Evolutionary conservation across 2,888 invertebrate genomes (phyloP), one percentile per base, ranked within the genome.

Genomic region (Peribatodes rhomboidaria): DNA sequence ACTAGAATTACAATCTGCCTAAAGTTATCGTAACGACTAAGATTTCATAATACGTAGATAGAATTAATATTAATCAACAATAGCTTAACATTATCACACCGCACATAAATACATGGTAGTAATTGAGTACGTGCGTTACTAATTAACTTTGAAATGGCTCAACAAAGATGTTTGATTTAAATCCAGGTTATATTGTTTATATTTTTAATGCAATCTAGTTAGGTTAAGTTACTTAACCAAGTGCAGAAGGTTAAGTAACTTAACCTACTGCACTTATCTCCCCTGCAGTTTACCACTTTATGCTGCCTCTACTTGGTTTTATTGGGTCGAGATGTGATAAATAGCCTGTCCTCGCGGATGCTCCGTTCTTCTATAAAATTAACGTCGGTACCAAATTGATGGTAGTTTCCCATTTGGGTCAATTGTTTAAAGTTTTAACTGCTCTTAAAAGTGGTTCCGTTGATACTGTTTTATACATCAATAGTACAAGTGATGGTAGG

Each of bases 271-370:
- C 16, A 13, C 14, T 3, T 2, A 33, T 18, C n/a, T 50, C 0
- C 35, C n/a, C 47, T 60, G 47, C 56, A 44, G 6, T 37, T 16
- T 18, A 54, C 52, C 58, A 65, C 67, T 68, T 62, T 62, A 56
- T 65, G 65, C 56, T 65, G 59, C 27, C 59, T 63, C 55, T 46
- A 57, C 56, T 61, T 56, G 67, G 71, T 71, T 73, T 73, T 73
- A 73, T 71, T 73, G 67, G 72, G 57, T 68, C 62, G 66, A 71
- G 68, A 65, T 71, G 72, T 71, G 71, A 69, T 71, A 72, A 72
- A 72, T 71, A 71, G 71, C 20, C 39, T 46, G 58, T 66, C 54
- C 63, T 64, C 52, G 62, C 66, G 65, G 65, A 69, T 67, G 58
- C 56, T 39, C 53, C 64, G 53, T 46, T 67, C 69, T 60, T 69